A percentile compares a stretch with the other conserved stretches of the same genome.
Evolutionary conservation across 2,113 vertebrate genomes (phyloP).

Genomic region (Alosa alosa): DNA sequence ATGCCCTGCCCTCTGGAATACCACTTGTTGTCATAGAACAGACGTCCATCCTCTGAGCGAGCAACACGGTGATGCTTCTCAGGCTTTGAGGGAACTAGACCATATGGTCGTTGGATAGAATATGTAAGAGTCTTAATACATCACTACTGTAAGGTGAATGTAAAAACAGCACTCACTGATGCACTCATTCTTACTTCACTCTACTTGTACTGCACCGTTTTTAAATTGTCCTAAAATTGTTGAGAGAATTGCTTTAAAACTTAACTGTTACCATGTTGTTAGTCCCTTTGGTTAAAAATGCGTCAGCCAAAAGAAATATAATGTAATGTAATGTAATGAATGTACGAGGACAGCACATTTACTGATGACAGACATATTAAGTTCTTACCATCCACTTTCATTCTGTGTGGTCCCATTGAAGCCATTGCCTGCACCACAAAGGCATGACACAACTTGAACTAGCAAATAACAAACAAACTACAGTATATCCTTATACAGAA

Average conservation of each 20-base stretch:
- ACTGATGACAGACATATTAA: background rate
- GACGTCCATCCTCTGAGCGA: conserved; percentile 82
- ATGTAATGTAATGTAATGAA: too few species aligned
- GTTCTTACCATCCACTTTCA: conserved; percentile 83
- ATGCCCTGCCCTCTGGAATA: conserved; percentile 84
- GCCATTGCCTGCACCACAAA: conserved; percentile 79
- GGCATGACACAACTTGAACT: conserved; percentile 18
- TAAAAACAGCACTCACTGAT: background rate
- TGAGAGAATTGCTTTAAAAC: too few species aligned
- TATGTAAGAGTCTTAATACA: background rate
- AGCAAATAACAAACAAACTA: background rate
- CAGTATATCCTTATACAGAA: background rate
- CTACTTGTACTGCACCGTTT: too few species aligned
- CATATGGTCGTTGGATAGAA: background rate
- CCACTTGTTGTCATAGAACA: conserved; percentile 85
- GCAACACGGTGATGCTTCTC: conserved; percentile 83
- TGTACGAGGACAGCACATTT: background rate
- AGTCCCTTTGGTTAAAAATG: too few species aligned
- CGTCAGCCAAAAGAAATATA: too few species aligned
- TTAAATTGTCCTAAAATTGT: too few species aligned
- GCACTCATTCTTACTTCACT: too few species aligned
- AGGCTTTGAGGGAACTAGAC: conserved; percentile 68
- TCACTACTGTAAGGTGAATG: background rate
- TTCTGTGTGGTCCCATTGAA: conserved; percentile 82
- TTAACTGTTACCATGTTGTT: too few species aligned